These are phyloP conservation scores for Caenorhabditis virilis DNA, from an alignment of 2,888 invertebrate genomes.

Conservation along the genomic window DNA sequence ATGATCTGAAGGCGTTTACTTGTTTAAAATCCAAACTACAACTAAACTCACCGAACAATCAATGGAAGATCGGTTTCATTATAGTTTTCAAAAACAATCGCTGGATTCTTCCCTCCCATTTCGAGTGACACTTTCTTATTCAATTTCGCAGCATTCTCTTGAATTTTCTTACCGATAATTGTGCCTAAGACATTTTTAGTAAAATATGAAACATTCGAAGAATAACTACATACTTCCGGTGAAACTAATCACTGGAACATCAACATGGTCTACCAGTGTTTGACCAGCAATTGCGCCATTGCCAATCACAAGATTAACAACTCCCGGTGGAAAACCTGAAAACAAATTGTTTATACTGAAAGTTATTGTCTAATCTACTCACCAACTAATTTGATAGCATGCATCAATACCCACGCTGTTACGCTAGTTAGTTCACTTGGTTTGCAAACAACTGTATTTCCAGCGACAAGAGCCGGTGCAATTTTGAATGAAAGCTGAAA, in stretches of 20 bases:
- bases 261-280: conserved; percentile 72
- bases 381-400: conserved; percentile 72
- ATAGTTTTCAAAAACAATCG: conserved; percentile 73
- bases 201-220: not conserved
- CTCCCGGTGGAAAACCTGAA: conserved; percentile 73
- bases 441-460: conserved; percentile 73
- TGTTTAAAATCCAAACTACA: not conserved
- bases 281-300: conserved; percentile 72
- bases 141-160: conserved; percentile 65
- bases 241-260: conserved; percentile 72
- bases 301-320: conserved; percentile 74
- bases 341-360: conserved; percentile 1
- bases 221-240: conserved; percentile 70
- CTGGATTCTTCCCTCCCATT: conserved; percentile 74
- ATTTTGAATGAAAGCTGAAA: conserved; percentile 72
- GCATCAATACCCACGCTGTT: conserved; percentile 72
- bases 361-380: conserved; percentile 5
- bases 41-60: conserved; percentile 59
- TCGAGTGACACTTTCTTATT: conserved; percentile 74
- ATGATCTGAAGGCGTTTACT: conserved; percentile 69
- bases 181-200: conserved; percentile 36
- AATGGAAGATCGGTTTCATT: conserved; percentile 70
- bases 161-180: conserved; percentile 56
- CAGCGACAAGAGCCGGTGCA: conserved; percentile 72
- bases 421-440: conserved; percentile 74